Evolutionary conservation across 2,113 vertebrate species (phyloP).

Genomic region (Lutjanus erythropterus): DNA sequence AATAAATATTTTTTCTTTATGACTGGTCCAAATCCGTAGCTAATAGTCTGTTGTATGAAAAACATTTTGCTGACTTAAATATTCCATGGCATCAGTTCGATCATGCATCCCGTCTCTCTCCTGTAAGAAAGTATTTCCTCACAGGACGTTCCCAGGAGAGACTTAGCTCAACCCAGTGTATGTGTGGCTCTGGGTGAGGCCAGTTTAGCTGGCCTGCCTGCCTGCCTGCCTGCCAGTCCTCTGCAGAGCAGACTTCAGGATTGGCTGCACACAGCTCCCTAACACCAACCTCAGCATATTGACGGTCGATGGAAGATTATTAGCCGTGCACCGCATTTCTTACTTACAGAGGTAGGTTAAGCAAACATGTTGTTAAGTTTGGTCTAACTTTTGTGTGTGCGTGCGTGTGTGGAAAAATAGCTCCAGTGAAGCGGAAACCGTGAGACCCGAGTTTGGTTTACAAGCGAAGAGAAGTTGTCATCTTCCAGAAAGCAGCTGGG

Average conservation of each 20-base stretch:
- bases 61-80: no score
- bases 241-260: slow-evolving; percentile 51
- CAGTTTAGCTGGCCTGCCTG: slow-evolving; percentile 27
- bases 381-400: neutral
- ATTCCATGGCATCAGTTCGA: no score
- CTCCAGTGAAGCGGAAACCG: slow-evolving; percentile 47
- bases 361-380: neutral
- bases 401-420: slow-evolving; percentile 4
- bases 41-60: no score
- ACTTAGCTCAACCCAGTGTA: neutral
- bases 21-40: no score
- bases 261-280: slow-evolving; percentile 48
- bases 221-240: slow-evolving; percentile 21
- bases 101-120: neutral
- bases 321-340: neutral
- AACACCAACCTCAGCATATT: slow-evolving; percentile 2
- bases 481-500: slow-evolving; percentile 37
- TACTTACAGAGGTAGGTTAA: slow-evolving; percentile 49
- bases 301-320: slow-evolving; percentile 42
- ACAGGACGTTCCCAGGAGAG: neutral
- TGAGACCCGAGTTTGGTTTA: slow-evolving; percentile 34
- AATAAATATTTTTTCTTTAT: no score
- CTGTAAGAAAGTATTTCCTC: neutral
- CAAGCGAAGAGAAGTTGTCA: slow-evolving; percentile 52
- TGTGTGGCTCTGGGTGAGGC: slow-evolving; percentile 42